phyloP scores from a whole-genome alignment of 2,113 vertebrate genomes.

The Tenrec ecaudatus region DNA sequence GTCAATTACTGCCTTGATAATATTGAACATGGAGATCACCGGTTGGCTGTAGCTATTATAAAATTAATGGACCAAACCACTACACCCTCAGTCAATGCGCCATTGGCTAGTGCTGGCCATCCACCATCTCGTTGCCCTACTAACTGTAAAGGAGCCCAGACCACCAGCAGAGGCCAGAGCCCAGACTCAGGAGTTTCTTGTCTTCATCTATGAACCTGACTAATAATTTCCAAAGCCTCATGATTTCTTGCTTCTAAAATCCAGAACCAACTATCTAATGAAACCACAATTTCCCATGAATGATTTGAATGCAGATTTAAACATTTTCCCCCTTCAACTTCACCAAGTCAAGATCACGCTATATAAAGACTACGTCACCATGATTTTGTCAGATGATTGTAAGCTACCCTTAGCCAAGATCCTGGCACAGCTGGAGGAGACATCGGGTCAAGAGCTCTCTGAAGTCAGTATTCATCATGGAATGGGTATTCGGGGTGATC shows the following conservation, averaged over 20 bases:
- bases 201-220: not conserved
- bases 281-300: not conserved
- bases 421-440: too few relatives aligned
- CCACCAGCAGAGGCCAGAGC: not conserved
- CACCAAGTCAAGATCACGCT: not conserved
- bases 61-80: not conserved
- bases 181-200: not conserved
- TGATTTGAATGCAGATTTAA: conserved; percentile 53
- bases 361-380: not conserved
- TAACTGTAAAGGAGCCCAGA: not conserved
- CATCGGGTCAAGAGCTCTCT: too few relatives aligned
- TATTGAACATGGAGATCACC: not conserved
- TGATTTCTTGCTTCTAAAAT: not conserved
- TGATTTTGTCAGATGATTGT: not conserved
- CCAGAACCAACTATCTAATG: not conserved
- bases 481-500: conserved; percentile 97
- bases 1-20: not conserved
- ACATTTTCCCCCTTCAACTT: not conserved
- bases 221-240: conserved; percentile 14
- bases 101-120: not conserved
- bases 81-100: not conserved
- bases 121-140: not conserved
- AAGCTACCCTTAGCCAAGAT: too few relatives aligned
- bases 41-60: not conserved
- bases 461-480: conserved; percentile 91